A percentile compares a stretch with the other conserved stretches of the same genome.
These are phyloP conservation scores for Acestrorhynchus altus DNA, from an alignment of 2,797 vertebrate species.

Conservation along the genomic window DNA sequence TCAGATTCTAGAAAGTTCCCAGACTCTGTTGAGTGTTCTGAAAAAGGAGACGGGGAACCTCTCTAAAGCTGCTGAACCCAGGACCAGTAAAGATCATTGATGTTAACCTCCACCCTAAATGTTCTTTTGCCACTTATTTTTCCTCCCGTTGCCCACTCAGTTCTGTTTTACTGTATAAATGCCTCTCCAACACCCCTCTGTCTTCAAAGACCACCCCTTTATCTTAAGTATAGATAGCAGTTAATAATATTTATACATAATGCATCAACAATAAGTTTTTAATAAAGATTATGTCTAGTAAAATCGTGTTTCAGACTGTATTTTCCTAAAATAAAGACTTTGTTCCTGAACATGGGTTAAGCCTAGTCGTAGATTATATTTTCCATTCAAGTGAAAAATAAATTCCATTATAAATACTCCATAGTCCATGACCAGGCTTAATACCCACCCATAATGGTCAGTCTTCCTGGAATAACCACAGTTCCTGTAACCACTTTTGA, in stretches of 20 bases:
- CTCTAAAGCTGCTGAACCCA: slow-evolving; percentile 78
- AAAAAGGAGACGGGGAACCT: slow-evolving; percentile 87
- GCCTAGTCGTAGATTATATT: too few species aligned
- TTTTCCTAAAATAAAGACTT: too few species aligned
- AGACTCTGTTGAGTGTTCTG: slow-evolving; percentile 87
- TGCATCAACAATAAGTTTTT: slow-evolving; percentile 58
- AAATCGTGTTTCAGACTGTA: not conserved
- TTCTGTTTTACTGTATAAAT: not conserved
- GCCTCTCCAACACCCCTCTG: slow-evolving; percentile 15
- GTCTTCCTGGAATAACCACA: not conserved
- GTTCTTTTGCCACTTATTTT: not conserved
- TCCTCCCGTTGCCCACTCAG: slow-evolving; percentile 14
- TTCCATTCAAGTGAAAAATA: too few species aligned
- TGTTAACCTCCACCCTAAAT: slow-evolving; percentile 20
- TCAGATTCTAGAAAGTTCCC: slow-evolving; percentile 94
- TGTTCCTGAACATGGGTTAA: too few species aligned
- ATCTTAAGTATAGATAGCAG: slow-evolving; percentile 42
- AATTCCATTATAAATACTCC: too few species aligned
- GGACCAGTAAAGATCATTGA: slow-evolving; percentile 61
- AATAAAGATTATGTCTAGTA: slow-evolving; percentile 69
- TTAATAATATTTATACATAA: slow-evolving; percentile 45
- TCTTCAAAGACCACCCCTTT: not conserved
- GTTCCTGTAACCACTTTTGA: slow-evolving; percentile 61
- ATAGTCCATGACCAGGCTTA: too few species aligned
- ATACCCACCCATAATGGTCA: not conserved